Evolutionary conservation across 2,888 invertebrate genomes (phyloP), one percentile per base, ranked within the genome.

Genomic region (Alcis repandata): DNA sequence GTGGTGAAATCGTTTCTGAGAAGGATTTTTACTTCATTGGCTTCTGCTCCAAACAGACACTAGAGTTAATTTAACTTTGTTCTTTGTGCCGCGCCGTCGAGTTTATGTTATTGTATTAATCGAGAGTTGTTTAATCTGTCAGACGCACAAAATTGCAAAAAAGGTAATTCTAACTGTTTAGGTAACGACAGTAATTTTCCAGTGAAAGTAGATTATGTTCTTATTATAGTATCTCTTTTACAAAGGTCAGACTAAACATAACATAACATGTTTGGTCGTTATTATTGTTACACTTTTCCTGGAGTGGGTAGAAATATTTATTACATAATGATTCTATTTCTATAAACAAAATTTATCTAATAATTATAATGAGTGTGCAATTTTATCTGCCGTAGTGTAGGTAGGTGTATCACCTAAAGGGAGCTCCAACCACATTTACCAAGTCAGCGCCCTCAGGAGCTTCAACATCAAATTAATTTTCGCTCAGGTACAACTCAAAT

Each of bases 21-120:
- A 70, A 68, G 67, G 66, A 73, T 73, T 75, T 70, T 71, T 71
- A 75, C 67, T 70, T 71, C 63, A 40, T 60, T 70, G 65, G 60
- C 41, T 62, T 73, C 67, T 69, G 61, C 69, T 68, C 58, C 40
- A 68, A 70, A 71, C 66, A 72, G 70, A 67, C 67, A 61, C 69
- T 67, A 67, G 63, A 79, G 68, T 75, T 74, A 75, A 73, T 77
- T 78, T 75, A 77, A 78, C 74, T 76, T 78, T 75, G 67, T 72
- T 71, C 69, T 66, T 71, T 69, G 61, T 58, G 53, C 61, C 59
- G 52, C 43, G 59, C 62, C 59, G 43, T 58, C 48, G 63, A 63
- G 57, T 61, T 65, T 59, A 41, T 61, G 61, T 46, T 65, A 54
- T 59, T 64, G 54, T 64, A 41, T 57, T 68, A 64, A 46, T 65